A percentile compares a stretch with the other conserved stretches of the same genome.
Evolutionary conservation across 2,888 invertebrate genomes (phyloP).

Genomic region (Escarpia spicata): DNA sequence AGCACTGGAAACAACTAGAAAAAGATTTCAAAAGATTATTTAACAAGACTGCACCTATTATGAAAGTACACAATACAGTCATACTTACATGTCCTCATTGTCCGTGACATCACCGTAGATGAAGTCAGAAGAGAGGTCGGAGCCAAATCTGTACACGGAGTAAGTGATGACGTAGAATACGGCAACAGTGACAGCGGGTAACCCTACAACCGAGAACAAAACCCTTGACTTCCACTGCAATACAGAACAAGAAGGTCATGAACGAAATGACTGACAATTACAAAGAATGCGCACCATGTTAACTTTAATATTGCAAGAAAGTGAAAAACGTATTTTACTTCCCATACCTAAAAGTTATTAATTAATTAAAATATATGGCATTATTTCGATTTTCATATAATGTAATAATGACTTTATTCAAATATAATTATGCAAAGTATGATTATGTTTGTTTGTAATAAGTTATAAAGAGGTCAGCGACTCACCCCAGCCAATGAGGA

Average conservation of each 20-base stretch:
- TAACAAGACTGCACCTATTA: no score
- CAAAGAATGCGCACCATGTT: background rate
- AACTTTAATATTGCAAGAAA: background rate
- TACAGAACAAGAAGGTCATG: background rate
- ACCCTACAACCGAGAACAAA: slow-evolving; percentile 45
- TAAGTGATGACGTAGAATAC: slow-evolving; percentile 58
- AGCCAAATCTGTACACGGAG: slow-evolving; percentile 55
- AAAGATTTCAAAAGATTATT: no score
- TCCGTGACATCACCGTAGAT: slow-evolving; percentile 62
- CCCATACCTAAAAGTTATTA: background rate
- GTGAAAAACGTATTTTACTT: no score
- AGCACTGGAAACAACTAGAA: no score
- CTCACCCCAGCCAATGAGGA: slow-evolving; percentile 63
- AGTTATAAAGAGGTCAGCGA: background rate
- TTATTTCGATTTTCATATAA: background rate
- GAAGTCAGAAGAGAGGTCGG: slow-evolving; percentile 48
- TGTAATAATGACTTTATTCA: background rate
- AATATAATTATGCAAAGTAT: background rate
- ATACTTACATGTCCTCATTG: slow-evolving; percentile 58
- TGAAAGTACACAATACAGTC: background rate
- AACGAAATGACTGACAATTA: background rate
- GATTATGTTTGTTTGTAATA: background rate
- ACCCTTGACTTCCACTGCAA: background rate
- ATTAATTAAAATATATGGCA: background rate
- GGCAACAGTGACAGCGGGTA: slow-evolving; percentile 55